A percentile compares a stretch with the other conserved stretches of the same genome.
phyloP scores from a whole-genome alignment of 2,888 invertebrate species.

The Xestia xanthographa region DNA sequence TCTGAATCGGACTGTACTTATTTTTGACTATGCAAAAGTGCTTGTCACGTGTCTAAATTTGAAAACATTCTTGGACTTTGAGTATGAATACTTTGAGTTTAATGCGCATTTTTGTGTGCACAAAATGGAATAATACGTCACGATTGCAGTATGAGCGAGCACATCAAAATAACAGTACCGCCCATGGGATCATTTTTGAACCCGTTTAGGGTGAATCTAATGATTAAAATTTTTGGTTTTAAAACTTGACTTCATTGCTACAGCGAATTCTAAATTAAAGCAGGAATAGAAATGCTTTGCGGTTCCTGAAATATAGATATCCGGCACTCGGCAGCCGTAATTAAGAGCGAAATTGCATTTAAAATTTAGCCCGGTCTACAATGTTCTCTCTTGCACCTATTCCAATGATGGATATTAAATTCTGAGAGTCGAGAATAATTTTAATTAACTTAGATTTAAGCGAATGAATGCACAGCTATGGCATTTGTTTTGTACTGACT shows the following conservation, averaged over 20 bases:
- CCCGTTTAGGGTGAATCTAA: background rate
- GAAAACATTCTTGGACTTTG: too few species aligned
- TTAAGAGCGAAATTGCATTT: background rate
- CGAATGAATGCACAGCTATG: background rate
- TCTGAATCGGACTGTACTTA: too few species aligned
- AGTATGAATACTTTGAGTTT: background rate
- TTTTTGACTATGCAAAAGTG: too few species aligned
- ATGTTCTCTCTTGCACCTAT: background rate
- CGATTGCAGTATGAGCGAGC: too few species aligned
- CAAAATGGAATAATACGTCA: background rate
- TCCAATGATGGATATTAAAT: background rate
- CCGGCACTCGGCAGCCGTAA: background rate
- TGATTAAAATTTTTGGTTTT: background rate
- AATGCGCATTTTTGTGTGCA: background rate
- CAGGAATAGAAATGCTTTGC: background rate
- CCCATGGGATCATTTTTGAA: background rate
- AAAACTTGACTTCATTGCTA: background rate
- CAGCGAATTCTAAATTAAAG: background rate
- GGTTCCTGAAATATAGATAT: background rate
- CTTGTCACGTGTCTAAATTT: too few species aligned
- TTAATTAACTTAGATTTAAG: background rate
- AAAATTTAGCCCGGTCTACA: background rate
- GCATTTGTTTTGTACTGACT: background rate
- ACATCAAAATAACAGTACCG: too few species aligned
- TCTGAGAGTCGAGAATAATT: background rate